These are phyloP conservation scores for Macroramphosus scolopax DNA, from an alignment of 2,797 vertebrate species.

Conservation along the genomic window DNA sequence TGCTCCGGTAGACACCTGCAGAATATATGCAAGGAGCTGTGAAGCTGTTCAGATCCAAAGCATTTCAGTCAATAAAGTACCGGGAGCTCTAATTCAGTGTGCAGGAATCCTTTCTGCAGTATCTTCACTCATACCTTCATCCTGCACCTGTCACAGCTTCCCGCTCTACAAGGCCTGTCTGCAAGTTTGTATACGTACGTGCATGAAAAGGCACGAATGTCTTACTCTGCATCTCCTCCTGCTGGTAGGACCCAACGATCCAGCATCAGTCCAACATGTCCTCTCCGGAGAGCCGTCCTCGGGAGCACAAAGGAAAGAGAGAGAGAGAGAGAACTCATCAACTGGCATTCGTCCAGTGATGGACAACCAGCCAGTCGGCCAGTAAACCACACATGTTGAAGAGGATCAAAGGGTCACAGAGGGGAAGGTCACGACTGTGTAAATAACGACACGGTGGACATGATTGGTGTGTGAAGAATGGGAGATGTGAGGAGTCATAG, in stretches of 20 bases:
- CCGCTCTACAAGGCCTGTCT: too few species aligned
- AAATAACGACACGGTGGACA: conserved; percentile 39
- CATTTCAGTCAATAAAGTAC: too few species aligned
- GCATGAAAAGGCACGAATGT: too few species aligned
- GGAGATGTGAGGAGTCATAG: conserved; percentile 4
- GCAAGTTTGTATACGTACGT: too few species aligned
- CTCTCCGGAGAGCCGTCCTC: conserved; percentile 11
- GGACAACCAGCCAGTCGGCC: conserved; percentile 17
- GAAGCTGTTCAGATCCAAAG: background rate
- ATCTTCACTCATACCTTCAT: too few species aligned
- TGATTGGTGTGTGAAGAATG: conserved; percentile 21
- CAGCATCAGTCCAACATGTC: conserved; percentile 14
- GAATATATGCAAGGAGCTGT: too few species aligned
- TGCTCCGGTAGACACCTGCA: too few species aligned
- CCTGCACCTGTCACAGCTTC: too few species aligned
- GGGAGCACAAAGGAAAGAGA: conserved; percentile 9
- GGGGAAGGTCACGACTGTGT: conserved; percentile 54
- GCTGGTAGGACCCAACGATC: conserved; percentile 17
- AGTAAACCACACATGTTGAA: conserved; percentile 41
- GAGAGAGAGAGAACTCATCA: conserved; percentile 22
- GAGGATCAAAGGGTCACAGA: conserved; percentile 35
- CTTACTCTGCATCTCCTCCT: too few species aligned
- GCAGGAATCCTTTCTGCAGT: too few species aligned
- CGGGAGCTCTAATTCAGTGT: too few species aligned
- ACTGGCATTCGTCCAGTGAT: conserved; percentile 42